Evolutionary conservation across 2,113 vertebrate genomes (phyloP), one percentile per base, ranked within the genome.

Genomic region (Mungos mungo): DNA sequence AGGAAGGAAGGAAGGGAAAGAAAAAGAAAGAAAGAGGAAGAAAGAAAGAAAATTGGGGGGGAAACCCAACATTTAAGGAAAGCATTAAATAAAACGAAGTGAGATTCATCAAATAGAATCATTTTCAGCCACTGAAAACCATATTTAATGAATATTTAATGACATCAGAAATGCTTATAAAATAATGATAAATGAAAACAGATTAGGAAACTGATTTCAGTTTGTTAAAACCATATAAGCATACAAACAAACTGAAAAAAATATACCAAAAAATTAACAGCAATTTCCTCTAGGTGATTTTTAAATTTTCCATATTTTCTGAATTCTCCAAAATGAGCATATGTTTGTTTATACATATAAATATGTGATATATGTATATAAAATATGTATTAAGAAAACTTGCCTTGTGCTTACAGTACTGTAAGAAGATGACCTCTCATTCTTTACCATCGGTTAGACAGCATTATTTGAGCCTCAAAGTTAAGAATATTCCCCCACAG

Each of bases 151-250:
- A 90, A 88, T 84, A 69, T n/a, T 94, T 52, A 74, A 50, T 52
- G 31, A 92, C 15, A 92, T 52, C 76, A 79, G 54, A 93, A 80
- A 83, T 63, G 38, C 29, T 80, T 90, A 2, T 33, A 82, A 93
- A 68, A 60, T 93, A 77, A 87, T 54, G 31, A 68, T 79, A 91
- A 96, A 33, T 93, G 57, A 90, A 94, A 71, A 82, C 5, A 87
- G 33, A 83, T 71, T 95, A 63, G 54, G 41, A 71, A 27, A 11
- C 52, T 80, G 50, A 83, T 87, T 82, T 87, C 38, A 82, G 63
- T 92, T 82, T 93, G 57, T 31, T 96, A 47, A 95, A 93, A 95
- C 90, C 4, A 35, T 52, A 31, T 5, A 90, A 86, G 38, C 23
- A 71, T 54, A 68, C 31, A 94, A 93, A 79, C 29, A 81, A 79